Conservation (phyloP, 2,797 vertebrate genomes). For the Hemibagrus guttatus region DNA sequence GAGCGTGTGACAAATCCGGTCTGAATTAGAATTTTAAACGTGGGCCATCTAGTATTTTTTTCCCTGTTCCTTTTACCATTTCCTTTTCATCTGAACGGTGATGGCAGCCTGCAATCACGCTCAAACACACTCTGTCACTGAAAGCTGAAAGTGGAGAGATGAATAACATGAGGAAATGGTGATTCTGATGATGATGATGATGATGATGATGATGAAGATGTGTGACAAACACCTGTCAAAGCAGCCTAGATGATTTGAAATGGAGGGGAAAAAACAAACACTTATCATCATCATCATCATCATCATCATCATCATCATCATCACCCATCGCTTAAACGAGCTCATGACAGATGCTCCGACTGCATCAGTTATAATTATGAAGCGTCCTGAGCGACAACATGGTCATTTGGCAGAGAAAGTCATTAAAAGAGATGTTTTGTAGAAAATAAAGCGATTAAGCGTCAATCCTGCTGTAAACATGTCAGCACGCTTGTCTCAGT, state of each 20-base stretch:
- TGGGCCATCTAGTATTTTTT: neutral
- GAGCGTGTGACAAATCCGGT: too few species aligned
- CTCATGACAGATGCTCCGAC: neutral
- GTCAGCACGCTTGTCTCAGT: neutral
- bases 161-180: neutral
- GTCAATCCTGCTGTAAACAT: neutral
- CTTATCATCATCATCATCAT: neutral
- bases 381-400: neutral
- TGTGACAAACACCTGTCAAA: neutral
- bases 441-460: neutral
- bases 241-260: too few species aligned
- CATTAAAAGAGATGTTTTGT: neutral
- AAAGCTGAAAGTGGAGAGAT: neutral
- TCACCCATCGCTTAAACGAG: neutral
- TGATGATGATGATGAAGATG: too few species aligned
- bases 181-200: neutral
- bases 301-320: neutral
- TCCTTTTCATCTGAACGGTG: neutral
- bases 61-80: neutral
- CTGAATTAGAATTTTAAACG: neutral
- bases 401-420: neutral
- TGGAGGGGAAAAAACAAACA: neutral
- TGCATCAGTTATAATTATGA: neutral
- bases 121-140: neutral
- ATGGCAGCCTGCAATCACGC: neutral